A percentile compares a stretch with the other conserved stretches of the same genome.
Conservation (phyloP, 2,113 vertebrate species). For the Ciconia stormi region DNA sequence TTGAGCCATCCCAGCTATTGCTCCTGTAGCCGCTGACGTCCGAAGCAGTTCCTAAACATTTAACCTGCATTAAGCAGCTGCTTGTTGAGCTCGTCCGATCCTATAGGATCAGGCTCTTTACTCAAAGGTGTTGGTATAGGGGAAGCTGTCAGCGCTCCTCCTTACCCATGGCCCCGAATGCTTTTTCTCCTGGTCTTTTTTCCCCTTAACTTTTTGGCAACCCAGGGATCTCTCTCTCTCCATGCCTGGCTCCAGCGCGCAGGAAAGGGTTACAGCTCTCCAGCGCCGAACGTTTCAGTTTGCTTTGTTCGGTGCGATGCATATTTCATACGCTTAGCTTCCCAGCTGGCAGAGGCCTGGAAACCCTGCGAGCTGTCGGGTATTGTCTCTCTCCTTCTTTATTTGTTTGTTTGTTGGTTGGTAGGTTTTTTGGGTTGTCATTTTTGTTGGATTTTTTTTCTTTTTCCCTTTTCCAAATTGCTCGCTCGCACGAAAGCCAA, state of each 20-base stretch:
- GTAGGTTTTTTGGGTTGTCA: background rate
- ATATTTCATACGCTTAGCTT: constrained; percentile 58
- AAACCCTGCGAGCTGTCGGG: constrained; percentile 41
- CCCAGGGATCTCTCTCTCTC: background rate
- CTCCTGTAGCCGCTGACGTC: background rate
- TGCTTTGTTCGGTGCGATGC: constrained; percentile 58
- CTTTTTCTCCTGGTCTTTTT: background rate
- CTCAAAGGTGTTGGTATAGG: background rate
- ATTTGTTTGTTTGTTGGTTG: constrained; percentile 58
- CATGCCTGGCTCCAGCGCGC: rapidly evolving
- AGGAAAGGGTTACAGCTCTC: constrained; percentile 50
- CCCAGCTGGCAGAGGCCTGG: constrained; percentile 67
- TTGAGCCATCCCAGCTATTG: background rate
- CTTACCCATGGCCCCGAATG: rapidly evolving
- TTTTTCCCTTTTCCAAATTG: background rate
- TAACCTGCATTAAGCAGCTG: background rate
- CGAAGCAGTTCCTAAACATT: background rate
- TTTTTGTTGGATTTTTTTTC: background rate
- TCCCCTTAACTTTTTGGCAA: background rate
- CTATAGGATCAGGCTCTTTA: too few relatives aligned
- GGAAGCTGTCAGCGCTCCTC: background rate
- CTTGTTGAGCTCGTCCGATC: background rate
- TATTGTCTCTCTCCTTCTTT: constrained; percentile 54
- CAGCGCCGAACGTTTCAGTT: background rate
- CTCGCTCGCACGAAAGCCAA: background rate